A percentile compares a stretch with the other conserved stretches of the same genome.
phyloP scores from a whole-genome alignment of 2,113 vertebrate species.

The Myodes glareolus region DNA sequence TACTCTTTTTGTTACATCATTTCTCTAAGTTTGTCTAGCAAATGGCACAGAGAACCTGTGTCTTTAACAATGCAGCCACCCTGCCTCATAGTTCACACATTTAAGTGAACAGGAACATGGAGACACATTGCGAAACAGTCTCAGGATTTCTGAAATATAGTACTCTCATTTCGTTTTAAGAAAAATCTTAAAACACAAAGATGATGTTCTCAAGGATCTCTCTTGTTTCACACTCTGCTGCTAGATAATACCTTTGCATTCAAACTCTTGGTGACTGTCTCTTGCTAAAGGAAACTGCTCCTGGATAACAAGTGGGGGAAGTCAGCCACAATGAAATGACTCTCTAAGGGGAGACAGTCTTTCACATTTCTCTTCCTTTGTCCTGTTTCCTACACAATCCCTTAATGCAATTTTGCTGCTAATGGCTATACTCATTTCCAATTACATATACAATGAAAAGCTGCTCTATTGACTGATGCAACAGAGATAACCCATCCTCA shows the following conservation, averaged over 20 bases:
- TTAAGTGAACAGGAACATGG: background rate
- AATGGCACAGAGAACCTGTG: background rate
- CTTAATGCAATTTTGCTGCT: background rate
- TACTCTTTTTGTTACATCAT: background rate
- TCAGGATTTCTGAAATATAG: conserved; percentile 29
- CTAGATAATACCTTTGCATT: background rate
- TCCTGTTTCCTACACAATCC: background rate
- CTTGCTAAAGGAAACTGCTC: background rate
- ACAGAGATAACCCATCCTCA: background rate
- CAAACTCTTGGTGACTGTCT: background rate
- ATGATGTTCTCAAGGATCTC: conserved; percentile 14
- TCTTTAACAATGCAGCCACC: background rate
- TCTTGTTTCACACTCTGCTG: conserved; percentile 13
- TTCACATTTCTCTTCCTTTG: background rate
- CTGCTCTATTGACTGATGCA: background rate
- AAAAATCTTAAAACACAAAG: conserved; percentile 49
- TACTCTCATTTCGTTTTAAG: conserved; percentile 32
- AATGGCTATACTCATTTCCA: background rate
- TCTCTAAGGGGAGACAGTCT: background rate
- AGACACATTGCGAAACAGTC: conserved; percentile 50
- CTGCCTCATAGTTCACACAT: background rate
- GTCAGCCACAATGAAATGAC: background rate
- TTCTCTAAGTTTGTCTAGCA: background rate
- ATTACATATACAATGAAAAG: background rate
- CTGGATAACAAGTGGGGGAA: background rate